Base-by-base conservation (phyloP, 2,797 vertebrate genomes). In the Peromyscus aztecus region DNA sequence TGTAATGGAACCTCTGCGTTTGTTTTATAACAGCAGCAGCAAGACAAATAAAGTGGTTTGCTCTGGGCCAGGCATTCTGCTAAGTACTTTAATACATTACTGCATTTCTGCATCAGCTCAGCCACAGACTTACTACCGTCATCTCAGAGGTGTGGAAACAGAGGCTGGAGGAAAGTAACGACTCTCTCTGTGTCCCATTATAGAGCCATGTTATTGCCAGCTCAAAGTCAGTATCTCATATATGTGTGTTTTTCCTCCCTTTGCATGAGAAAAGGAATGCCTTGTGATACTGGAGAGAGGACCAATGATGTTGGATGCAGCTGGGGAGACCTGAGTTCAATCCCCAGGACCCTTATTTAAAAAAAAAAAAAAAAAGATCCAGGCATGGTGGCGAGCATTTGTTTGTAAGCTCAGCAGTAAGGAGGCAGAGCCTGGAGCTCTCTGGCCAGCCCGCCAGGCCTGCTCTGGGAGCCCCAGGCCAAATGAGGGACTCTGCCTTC, bases 261-360 rank as follows among this genome's bases (percentile, higher is more conserved):
- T 73, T 95, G 61, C 5, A 2, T 89, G 67, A 86, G 73, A 93
- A 67, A 86, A 61, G 57, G 93, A 96, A 93, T 77, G 40, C 55
- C 34, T 94, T 6, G 6, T 24, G 65, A 40, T 71, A 40, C 46
- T 65, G 61, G 83, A 29, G 61, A 89, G 63, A 31, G 67, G 59
- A 84, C 31, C 65, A 24, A 6, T 69, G 23, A 34, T 89, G 12
- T 63, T 63, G 49, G 31, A 8, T 76, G 24, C 27, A 59, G 29
- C 77, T 75, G 76, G 24, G 67, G 34, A 86, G 84, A 43, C 12
- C n/a, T 61, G 13, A 75, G 55, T 14, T 46, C 55, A 89, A 13
- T 19, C 14, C 27, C 52, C 9, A 31, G 14, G 76, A 49, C 29
- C 43, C 43, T 43, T 43, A 43, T 43, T 43, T 43, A 43, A 43